Evolutionary conservation across 2,797 vertebrate species (phyloP).

Genomic region (Gadopsis marmoratus): DNA sequence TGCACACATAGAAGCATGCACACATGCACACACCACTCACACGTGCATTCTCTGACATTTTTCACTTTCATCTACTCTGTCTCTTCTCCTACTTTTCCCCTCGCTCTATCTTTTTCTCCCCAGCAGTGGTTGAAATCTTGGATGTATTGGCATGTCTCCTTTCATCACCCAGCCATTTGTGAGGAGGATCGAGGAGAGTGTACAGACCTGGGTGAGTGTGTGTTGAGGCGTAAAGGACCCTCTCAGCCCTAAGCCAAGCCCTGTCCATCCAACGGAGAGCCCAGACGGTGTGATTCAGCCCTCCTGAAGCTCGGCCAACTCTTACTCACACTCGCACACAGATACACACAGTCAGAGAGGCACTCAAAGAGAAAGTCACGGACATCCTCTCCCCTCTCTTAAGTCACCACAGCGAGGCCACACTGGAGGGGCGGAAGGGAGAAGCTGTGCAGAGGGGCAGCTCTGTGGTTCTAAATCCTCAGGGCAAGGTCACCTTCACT

Average conservation of each 20-base stretch:
- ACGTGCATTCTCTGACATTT: conserved; percentile 45
- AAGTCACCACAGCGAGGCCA: conserved; percentile 59
- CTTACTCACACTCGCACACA: conserved; percentile 59
- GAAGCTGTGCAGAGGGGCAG: conserved; percentile 47
- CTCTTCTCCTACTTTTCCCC: conserved; percentile 38
- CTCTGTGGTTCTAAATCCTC: conserved; percentile 66
- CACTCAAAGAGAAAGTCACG: conserved; percentile 71
- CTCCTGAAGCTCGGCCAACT: conserved; percentile 81
- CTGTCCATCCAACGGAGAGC: conserved; percentile 80
- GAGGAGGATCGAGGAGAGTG: conserved; percentile 74
- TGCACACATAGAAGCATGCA: conserved; percentile 24
- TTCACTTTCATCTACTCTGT: conserved; percentile 59
- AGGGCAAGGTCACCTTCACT: conserved; percentile 77
- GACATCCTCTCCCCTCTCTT: conserved; percentile 61
- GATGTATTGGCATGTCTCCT: conserved; percentile 77
- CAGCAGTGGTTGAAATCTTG: conserved; percentile 68
- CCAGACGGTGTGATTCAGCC: conserved; percentile 86
- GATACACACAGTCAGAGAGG: conserved; percentile 51
- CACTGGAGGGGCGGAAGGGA: conserved; percentile 34
- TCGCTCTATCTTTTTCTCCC: conserved; percentile 45
- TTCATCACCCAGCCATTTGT: conserved; percentile 72
- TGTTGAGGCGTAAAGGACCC: conserved; percentile 84
- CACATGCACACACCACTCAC: conserved; percentile 1
- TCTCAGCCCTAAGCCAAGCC: conserved; percentile 83
- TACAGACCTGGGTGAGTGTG: conserved; percentile 70